These are phyloP conservation scores for Geotrupes spiniger DNA, from an alignment of 2,888 invertebrate species.

Conservation along the genomic window DNA sequence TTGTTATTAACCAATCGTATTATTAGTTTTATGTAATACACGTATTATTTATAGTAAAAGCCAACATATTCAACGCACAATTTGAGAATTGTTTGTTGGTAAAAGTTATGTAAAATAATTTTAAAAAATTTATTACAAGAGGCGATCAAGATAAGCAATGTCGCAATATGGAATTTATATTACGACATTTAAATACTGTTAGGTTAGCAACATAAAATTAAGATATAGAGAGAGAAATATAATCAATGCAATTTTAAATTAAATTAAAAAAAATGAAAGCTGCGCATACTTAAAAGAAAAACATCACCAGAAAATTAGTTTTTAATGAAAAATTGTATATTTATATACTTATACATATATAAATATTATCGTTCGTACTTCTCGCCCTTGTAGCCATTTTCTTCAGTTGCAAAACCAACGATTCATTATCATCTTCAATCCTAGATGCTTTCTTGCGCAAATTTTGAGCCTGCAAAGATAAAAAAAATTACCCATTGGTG, in stretches of 20 bases:
- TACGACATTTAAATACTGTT: too few species aligned
- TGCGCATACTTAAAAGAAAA: not conserved
- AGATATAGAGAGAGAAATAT: too few species aligned
- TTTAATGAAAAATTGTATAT: constrained; percentile 7
- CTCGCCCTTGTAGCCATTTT: constrained; percentile 74
- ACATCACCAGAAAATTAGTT: constrained; percentile 12
- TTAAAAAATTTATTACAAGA: too few species aligned
- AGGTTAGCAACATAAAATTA: too few species aligned
- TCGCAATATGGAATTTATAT: too few species aligned
- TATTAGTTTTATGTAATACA: too few species aligned
- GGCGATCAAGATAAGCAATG: too few species aligned
- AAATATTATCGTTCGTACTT: constrained; percentile 26
- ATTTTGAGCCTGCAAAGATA: constrained; percentile 74
- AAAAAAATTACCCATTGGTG: constrained; percentile 44
- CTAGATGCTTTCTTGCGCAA: constrained; percentile 86
- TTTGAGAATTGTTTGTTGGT: too few species aligned
- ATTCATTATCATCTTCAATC: constrained; percentile 96
- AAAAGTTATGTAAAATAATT: too few species aligned
- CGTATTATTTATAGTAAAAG: too few species aligned
- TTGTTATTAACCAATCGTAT: too few species aligned
- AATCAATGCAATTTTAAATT: not conserved
- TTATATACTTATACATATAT: constrained; percentile 16
- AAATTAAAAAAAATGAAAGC: not conserved
- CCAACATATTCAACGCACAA: too few species aligned
- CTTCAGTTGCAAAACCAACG: constrained; percentile 90